phyloP scores from a whole-genome alignment of 1,140 invertebrate genomes.

The Drosophila nikananu region DNA sequence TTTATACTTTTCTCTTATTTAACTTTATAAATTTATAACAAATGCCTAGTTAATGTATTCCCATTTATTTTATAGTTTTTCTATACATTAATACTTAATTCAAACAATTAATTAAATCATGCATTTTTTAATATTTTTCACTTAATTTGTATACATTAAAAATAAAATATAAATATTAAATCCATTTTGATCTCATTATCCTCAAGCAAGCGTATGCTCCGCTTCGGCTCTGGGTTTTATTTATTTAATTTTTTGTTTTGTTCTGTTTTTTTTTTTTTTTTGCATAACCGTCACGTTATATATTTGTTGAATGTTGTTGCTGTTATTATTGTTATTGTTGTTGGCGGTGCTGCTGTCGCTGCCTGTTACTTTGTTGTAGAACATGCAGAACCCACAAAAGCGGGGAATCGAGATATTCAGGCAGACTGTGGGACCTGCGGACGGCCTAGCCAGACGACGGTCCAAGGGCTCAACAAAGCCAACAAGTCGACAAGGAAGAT shows the following conservation, averaged over 20 bases:
- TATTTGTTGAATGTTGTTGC: conserved; percentile 21
- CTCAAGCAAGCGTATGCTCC: conserved; percentile 18
- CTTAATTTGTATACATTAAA: not conserved
- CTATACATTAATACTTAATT: not conserved
- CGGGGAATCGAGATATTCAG: conserved; percentile 37
- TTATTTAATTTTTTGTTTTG: conserved; percentile 25
- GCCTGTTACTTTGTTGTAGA: conserved; percentile 79
- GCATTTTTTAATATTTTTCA: not conserved
- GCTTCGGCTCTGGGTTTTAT: not conserved
- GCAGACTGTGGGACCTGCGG: conserved; percentile 21
- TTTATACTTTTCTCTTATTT: too few species aligned
- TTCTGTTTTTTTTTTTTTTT: conserved; percentile 2
- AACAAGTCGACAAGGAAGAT: conserved; percentile 74
- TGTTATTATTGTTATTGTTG: conserved; percentile 31
- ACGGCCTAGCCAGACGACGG: conserved; percentile 19
- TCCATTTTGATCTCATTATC: not conserved
- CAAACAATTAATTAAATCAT: not conserved
- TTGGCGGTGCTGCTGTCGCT: conserved; percentile 37
- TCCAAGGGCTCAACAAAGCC: conserved; percentile 76
- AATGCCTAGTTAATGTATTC: not conserved
- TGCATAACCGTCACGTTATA: conserved; percentile 44
- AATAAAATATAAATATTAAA: not conserved
- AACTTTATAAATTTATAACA: not conserved
- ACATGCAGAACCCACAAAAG: conserved; percentile 56
- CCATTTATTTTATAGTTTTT: not conserved